Conservation (phyloP, 2,797 vertebrate species). For the Sebastes oblongus region DNA sequence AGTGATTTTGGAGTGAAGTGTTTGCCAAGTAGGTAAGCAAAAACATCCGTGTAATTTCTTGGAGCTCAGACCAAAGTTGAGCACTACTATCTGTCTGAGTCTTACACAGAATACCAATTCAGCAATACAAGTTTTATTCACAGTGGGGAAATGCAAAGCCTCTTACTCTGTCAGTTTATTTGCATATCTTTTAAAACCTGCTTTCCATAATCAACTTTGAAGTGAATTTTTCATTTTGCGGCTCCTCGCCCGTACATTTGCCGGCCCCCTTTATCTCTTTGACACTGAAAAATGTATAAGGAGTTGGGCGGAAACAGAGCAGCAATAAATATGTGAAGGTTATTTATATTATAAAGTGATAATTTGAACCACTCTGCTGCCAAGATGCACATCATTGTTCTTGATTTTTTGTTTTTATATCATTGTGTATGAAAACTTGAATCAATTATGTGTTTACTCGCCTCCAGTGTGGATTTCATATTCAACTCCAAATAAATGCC, state of each 20-base stretch:
- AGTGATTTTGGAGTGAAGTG: slow-evolving; percentile 11
- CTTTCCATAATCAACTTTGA: slow-evolving; percentile 61
- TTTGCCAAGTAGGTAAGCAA: slow-evolving; percentile 1
- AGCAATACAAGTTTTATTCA: slow-evolving; percentile 43
- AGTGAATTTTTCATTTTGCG: slow-evolving; percentile 39
- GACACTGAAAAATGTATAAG: neutral
- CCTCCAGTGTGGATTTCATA: neutral
- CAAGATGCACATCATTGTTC: neutral
- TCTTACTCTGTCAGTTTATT: slow-evolving; percentile 64
- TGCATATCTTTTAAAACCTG: slow-evolving; percentile 70
- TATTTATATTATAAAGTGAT: neutral
- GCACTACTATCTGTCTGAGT: slow-evolving; percentile 12
- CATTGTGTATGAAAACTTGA: neutral
- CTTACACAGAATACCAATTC: slow-evolving; percentile 52
- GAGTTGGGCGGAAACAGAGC: neutral
- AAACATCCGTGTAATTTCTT: slow-evolving; percentile 39
- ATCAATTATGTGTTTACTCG: neutral
- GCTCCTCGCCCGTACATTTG: slow-evolving; percentile 11
- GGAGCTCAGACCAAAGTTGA: slow-evolving; percentile 46
- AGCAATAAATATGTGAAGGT: neutral
- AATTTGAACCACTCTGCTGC: neutral
- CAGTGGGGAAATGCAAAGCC: slow-evolving; percentile 61
- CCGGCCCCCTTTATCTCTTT: slow-evolving; percentile 34
- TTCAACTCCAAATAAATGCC: neutral
- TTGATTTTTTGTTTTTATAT: neutral